A percentile compares a stretch with the other conserved stretches of the same genome.
Evolutionary conservation across 2,888 invertebrate genomes (phyloP).

Genomic region (Elmis aenea): DNA sequence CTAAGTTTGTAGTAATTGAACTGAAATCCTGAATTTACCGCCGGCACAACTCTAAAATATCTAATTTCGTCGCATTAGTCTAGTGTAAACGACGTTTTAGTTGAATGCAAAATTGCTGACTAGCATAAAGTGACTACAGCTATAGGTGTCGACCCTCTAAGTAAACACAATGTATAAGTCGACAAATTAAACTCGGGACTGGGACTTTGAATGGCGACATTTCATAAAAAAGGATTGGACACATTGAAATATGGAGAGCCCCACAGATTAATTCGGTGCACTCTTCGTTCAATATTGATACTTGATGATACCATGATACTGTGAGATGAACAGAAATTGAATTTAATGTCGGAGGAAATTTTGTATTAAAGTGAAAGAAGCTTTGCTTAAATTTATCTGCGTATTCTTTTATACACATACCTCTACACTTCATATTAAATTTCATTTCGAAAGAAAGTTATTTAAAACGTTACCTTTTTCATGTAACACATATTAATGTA

Average conservation of each 20-base stretch:
- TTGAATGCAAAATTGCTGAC: slow-evolving; percentile 37
- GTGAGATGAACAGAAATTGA: slow-evolving; percentile 14
- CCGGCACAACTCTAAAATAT: too few relatives aligned
- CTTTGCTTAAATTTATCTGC: too few relatives aligned
- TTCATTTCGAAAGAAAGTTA: too few relatives aligned
- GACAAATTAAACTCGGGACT: slow-evolving; percentile 40
- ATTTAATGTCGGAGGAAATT: too few relatives aligned
- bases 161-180: slow-evolving; percentile 44
- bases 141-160: slow-evolving; percentile 41
- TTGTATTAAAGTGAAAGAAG: too few relatives aligned
- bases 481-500: too few relatives aligned
- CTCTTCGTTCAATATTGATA: slow-evolving; percentile 19
- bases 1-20: too few relatives aligned
- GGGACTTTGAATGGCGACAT: slow-evolving; percentile 30
- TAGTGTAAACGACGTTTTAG: slow-evolving; percentile 33
- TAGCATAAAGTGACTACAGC: slow-evolving; percentile 34
- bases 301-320: slow-evolving; percentile 15
- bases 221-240: slow-evolving; percentile 42
- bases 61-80: too few relatives aligned
- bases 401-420: too few relatives aligned
- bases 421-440: too few relatives aligned
- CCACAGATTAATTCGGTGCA: slow-evolving; percentile 23
- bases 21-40: too few relatives aligned
- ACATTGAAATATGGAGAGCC: slow-evolving; percentile 31
- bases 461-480: too few relatives aligned